Base-by-base conservation (phyloP, 2,888 invertebrate species). In the Cheiracanthium punctorium region DNA sequence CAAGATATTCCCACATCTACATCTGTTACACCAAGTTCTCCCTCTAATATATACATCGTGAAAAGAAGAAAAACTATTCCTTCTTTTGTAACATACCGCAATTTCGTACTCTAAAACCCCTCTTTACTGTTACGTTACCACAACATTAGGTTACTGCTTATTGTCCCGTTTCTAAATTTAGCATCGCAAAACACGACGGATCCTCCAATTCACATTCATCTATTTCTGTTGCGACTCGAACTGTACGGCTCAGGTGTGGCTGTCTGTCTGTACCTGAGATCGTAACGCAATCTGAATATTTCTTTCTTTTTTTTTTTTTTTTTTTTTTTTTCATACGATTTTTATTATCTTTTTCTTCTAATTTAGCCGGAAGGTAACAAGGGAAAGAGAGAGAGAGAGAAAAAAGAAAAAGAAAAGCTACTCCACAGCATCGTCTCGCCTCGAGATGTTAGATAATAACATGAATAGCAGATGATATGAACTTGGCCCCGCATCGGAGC, bases 401-500 rank as follows among this genome's bases (percentile, higher is more conserved):
- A n/a, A n/a, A n/a, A n/a, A n/a, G n/a, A 64, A 58, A 65, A 58
- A 58, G 37, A 81, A 74, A 69, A 74, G 28, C 48, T 74, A 14
- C 17, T 14, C 80, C 73, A 74, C 74, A 52, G 20, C 41, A n/a
- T n/a, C 29, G 29, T 82, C 58, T 48, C 48, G 41, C 37, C 14
- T 69, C 20, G 20, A 37, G 37, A 32, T 33, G 28, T 20, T 10
- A 52, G 64, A 28, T 75, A 33, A 67, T n/a, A 17, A n/a, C 32
- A 64, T 28, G 8, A 24, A 74, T 76, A 82, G 75, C 76, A 64
- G 82, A n/a, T 58, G 37, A 37, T 37, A 4, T 82, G 84, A 85
- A 85, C 84, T 85, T 85, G 84, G 84, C 84, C n/a, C 84, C 74
- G 84, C 79, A 85, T 85, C 58, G 70, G 28, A 52, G 24, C 24